Evolutionary conservation across 2,888 invertebrate genomes (phyloP).

Genomic region (Monopis laevigella): DNA sequence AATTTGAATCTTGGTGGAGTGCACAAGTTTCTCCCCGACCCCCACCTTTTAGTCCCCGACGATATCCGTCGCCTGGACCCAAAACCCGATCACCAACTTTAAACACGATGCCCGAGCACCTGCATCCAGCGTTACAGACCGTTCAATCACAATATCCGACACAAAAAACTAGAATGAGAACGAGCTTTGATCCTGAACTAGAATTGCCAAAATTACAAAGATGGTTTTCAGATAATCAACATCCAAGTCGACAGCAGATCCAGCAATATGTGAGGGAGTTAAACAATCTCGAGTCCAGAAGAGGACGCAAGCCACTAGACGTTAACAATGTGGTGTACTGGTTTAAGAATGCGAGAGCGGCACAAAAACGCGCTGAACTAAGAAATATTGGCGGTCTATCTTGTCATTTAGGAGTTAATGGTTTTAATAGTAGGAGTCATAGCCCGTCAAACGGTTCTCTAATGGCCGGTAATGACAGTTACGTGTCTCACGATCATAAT

Average conservation of each 20-base stretch:
- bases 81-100: conserved; percentile 60
- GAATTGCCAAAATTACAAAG: conserved; percentile 95
- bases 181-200: conserved; percentile 96
- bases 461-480: conserved; percentile 69
- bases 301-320: conserved; percentile 93
- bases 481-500: conserved; percentile 64
- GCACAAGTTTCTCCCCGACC: conserved; percentile 74
- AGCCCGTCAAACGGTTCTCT: conserved; percentile 72
- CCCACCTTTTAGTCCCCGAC: conserved; percentile 56
- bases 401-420: conserved; percentile 70
- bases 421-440: conserved; percentile 71
- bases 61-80: conserved; percentile 58
- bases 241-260: conserved; percentile 96
- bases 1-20: conserved; percentile 93
- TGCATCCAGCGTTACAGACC: conserved; percentile 80
- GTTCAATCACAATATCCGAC: conserved; percentile 81
- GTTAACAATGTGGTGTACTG: conserved; percentile 96
- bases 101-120: conserved; percentile 59
- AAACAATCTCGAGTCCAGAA: conserved; percentile 90
- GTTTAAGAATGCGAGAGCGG: conserved; percentile 98
- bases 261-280: conserved; percentile 94
- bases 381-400: conserved; percentile 69
- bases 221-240: conserved; percentile 98
- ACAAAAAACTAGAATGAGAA: conserved; percentile 94
- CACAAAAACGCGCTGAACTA: conserved; percentile 90